phyloP scores from a whole-genome alignment of 2,888 invertebrate species.

The Drosophila peninsularis region DNA sequence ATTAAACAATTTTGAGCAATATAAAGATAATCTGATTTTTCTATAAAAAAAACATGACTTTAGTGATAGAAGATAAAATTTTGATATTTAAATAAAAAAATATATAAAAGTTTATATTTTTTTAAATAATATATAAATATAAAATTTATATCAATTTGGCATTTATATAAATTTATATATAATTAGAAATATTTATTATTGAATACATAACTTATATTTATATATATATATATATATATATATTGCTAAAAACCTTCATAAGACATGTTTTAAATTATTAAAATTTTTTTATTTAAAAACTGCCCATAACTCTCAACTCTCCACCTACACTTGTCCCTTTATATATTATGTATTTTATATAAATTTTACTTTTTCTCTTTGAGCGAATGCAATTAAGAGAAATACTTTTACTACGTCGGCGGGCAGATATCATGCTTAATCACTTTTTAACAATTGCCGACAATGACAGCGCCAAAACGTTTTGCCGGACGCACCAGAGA shows the following conservation, averaged over 20 bases:
- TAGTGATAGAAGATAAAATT: too few relatives aligned
- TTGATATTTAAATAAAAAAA: too few relatives aligned
- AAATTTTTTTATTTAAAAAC: neutral
- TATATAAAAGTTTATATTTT: too few relatives aligned
- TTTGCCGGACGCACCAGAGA: slow-evolving; percentile 59
- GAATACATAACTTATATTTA: too few relatives aligned
- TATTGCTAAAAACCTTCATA: too few relatives aligned
- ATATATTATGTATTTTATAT: neutral
- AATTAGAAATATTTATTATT: neutral
- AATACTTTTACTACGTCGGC: slow-evolving; percentile 27
- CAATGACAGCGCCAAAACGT: slow-evolving; percentile 72
- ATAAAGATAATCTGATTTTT: too few relatives aligned
- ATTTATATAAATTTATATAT: neutral
- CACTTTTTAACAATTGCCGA: slow-evolving; percentile 69
- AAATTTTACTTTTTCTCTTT: neutral
- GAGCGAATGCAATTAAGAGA: neutral
- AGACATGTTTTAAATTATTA: neutral
- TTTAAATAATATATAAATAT: neutral
- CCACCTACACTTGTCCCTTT: neutral
- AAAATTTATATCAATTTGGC: neutral
- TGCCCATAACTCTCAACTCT: neutral
- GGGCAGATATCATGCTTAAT: slow-evolving; percentile 37
- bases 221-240: too few relatives aligned
- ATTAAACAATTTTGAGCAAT: too few relatives aligned
- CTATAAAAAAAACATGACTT: too few relatives aligned